Evolutionary conservation across 2,113 vertebrate genomes (phyloP).

Genomic region (Dermatemys mawii): DNA sequence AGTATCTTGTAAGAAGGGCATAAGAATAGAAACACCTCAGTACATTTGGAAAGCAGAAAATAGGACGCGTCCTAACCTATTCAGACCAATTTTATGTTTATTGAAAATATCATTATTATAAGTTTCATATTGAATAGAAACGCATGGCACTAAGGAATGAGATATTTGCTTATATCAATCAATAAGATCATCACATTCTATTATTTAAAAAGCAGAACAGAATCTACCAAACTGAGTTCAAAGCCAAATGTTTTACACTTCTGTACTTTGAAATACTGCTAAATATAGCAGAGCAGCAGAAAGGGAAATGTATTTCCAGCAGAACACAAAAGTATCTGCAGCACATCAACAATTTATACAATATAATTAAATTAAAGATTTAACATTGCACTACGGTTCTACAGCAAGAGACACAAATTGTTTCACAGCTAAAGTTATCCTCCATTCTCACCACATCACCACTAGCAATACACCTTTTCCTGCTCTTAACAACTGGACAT

Average conservation of each 20-base stretch:
- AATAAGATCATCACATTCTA: slow-evolving; percentile 19
- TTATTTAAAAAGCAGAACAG: slow-evolving; percentile 36
- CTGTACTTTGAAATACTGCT: slow-evolving; percentile 56
- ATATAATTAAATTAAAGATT: slow-evolving; percentile 64
- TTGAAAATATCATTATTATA: neutral
- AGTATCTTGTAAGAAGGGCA: neutral
- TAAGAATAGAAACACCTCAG: neutral
- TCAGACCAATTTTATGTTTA: neutral
- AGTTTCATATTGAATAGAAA: neutral
- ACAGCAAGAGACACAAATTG: slow-evolving; percentile 1
- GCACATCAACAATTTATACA: slow-evolving; percentile 57
- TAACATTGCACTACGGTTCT: slow-evolving; percentile 33
- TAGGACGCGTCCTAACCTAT: neutral
- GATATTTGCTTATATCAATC: slow-evolving; percentile 17
- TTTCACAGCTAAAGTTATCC: slow-evolving; percentile 38
- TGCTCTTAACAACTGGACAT: neutral
- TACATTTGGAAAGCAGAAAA: neutral
- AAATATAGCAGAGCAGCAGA: slow-evolving; percentile 62
- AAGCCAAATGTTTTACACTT: slow-evolving; percentile 57
- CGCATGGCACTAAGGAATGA: neutral
- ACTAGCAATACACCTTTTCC: neutral
- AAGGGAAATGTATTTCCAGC: slow-evolving; percentile 54
- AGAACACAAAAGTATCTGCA: slow-evolving; percentile 57
- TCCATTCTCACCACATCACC: neutral
- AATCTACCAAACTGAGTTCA: slow-evolving; percentile 41